Conservation (phyloP, 2,113 vertebrate genomes). For the Myotis davidii region DNA sequence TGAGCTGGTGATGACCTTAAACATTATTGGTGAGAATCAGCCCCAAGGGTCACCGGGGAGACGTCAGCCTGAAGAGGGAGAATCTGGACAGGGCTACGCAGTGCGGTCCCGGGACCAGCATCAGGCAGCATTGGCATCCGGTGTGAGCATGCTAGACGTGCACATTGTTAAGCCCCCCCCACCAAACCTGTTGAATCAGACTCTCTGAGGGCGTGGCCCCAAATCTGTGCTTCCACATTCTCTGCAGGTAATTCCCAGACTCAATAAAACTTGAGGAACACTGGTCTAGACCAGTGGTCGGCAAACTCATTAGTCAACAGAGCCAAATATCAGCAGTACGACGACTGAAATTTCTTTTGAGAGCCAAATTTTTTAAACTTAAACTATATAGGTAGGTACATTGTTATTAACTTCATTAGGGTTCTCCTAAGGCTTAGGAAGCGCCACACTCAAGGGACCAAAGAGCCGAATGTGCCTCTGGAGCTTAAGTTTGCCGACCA, state of each 20-base stretch:
- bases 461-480: too few species aligned
- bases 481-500: too few species aligned
- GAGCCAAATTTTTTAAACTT: too few species aligned
- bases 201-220: neutral
- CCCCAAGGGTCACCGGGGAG: neutral
- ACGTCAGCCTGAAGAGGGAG: neutral
- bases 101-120: rapidly evolving
- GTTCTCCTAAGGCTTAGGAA: too few species aligned
- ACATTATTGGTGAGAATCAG: neutral
- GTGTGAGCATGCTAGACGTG: neutral
- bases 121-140: rapidly evolving
- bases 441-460: too few species aligned
- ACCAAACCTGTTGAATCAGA: neutral
- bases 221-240: neutral
- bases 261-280: neutral
- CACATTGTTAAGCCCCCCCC: neutral
- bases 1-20: neutral
- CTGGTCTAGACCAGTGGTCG: neutral
- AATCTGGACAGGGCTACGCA: neutral
- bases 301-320: too few species aligned
- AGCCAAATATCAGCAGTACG: too few species aligned
- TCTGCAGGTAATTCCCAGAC: neutral
- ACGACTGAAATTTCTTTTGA: too few species aligned
- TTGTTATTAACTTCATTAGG: too few species aligned
- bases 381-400: too few species aligned